phyloP scores from a whole-genome alignment of 1,140 invertebrate species.

The Ptiloglossa arizonensis region DNA sequence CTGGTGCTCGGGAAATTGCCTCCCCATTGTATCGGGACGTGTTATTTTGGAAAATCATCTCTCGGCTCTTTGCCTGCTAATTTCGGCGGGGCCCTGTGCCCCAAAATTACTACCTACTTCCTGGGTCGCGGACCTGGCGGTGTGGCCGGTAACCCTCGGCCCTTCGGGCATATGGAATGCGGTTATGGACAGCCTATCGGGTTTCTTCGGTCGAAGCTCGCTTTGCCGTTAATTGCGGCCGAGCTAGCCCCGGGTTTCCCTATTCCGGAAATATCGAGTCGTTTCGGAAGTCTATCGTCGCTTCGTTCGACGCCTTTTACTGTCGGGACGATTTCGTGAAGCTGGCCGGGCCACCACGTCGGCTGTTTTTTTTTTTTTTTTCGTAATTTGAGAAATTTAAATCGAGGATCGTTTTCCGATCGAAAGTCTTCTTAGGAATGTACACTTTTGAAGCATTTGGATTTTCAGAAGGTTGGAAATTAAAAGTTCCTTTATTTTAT shows the following conservation, averaged over 20 bases:
- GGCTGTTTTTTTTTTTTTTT: too few species aligned
- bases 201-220: conserved; percentile 21
- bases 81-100: conserved; percentile 67
- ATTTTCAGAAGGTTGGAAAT: too few species aligned
- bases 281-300: too few species aligned
- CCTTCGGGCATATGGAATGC: conserved; percentile 69
- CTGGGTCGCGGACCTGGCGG: conserved; percentile 61
- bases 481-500: too few species aligned
- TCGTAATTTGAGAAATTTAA: too few species aligned
- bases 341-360: too few species aligned
- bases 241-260: conserved; percentile 14
- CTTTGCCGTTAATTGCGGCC: conserved; percentile 31
- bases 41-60: conserved; percentile 80
- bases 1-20: conserved; percentile 76
- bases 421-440: too few species aligned
- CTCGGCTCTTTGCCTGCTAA: conserved; percentile 77
- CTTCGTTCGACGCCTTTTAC: too few species aligned
- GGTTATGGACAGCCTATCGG: conserved; percentile 58
- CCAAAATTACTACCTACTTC: conserved; percentile 76
- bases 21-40: conserved; percentile 68
- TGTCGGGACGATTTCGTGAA: too few species aligned
- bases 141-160: conserved; percentile 35
- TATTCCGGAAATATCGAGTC: not conserved
- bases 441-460: too few species aligned
- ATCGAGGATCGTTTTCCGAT: too few species aligned